Conservation (phyloP, 1,140 invertebrate species). For the Antheraea mylitta region DNA sequence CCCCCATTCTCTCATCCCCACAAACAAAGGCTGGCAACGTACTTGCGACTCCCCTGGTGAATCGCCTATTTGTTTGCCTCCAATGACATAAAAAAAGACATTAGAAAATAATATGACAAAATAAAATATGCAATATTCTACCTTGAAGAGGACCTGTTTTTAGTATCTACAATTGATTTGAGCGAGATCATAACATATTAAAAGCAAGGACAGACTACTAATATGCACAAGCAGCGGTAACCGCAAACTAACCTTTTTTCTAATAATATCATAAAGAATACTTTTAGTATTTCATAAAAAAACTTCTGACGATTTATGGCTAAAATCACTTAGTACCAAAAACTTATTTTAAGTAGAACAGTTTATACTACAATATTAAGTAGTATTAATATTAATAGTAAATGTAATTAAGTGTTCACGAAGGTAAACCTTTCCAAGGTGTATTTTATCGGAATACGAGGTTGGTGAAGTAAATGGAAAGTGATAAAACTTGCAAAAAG, state of each 20-base stretch:
- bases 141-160: background rate
- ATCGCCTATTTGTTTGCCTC: too few relatives aligned
- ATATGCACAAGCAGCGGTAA: background rate
- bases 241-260: background rate
- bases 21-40: too few relatives aligned
- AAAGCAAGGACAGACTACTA: background rate
- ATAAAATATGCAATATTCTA: background rate
- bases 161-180: background rate
- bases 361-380: background rate
- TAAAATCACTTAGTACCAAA: background rate
- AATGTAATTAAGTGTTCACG: background rate
- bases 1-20: too few relatives aligned
- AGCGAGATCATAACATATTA: background rate
- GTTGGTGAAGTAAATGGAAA: constrained; percentile 22
- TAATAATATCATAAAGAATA: background rate
- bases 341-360: background rate
- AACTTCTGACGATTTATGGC: background rate
- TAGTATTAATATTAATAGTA: background rate
- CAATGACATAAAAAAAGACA: too few relatives aligned
- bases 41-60: too few relatives aligned
- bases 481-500: constrained; percentile 42
- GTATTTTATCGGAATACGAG: background rate
- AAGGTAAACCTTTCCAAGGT: background rate
- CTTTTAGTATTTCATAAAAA: too few relatives aligned
- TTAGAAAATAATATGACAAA: background rate